These are phyloP conservation scores for Palythoa heliodiscus DNA, from an alignment of 92 coral and sea anemone species.

Conservation along the genomic window DNA sequence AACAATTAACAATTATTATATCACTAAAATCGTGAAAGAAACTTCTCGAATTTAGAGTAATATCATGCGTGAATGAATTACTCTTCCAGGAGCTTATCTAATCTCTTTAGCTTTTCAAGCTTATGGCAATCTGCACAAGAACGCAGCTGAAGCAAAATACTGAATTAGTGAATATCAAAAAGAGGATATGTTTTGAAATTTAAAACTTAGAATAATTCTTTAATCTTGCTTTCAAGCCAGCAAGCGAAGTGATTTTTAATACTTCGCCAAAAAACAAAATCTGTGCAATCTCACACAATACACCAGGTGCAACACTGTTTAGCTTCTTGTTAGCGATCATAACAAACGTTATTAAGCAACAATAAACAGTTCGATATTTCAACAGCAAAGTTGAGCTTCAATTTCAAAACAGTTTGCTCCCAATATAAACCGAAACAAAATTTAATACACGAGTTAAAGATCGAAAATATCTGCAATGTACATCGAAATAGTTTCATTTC, in stretches of 20 bases:
- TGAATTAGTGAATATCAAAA: not conserved
- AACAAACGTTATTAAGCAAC: not conserved
- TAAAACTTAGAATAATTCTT: not conserved
- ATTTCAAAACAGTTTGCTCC: not conserved
- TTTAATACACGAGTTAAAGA: not conserved
- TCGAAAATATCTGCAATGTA: not conserved
- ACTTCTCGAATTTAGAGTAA: not conserved
- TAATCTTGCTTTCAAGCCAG: not conserved
- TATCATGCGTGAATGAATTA: not conserved
- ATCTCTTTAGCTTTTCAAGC: not conserved
- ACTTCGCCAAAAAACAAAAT: not conserved
- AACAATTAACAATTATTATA: not conserved
- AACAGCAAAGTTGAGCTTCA: not conserved
- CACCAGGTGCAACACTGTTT: constrained; percentile 6
- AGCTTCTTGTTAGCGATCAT: constrained; percentile 30
- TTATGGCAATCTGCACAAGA: constrained; percentile 1
- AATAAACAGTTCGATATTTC: constrained; percentile 25
- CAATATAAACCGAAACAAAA: not conserved
- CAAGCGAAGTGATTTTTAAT: not conserved
- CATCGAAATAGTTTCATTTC: not conserved
- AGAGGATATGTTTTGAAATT: not conserved
- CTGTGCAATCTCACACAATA: not conserved
- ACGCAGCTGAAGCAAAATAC: not conserved
- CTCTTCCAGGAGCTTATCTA: constrained; percentile 4
- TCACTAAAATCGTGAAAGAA: not conserved